These are phyloP conservation scores for Germaria angustata DNA, from an alignment of 2,888 invertebrate species.

Conservation along the genomic window DNA sequence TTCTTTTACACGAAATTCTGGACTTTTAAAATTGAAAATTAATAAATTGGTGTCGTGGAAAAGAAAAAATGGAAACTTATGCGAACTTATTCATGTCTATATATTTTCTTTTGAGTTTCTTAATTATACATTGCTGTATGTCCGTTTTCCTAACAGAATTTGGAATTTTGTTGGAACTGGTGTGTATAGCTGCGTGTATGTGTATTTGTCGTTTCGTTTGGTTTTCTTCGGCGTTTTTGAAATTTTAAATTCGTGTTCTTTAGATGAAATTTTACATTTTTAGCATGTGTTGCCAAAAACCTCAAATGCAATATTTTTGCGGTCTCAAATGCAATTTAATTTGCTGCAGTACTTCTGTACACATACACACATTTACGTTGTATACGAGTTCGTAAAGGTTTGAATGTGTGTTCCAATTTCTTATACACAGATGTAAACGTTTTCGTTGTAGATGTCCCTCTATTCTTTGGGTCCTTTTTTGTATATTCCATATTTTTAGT, in stretches of 20 bases:
- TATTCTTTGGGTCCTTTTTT: background rate
- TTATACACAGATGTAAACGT: constrained; percentile 30
- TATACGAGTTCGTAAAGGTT: background rate
- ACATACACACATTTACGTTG: background rate
- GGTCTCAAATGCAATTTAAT: constrained; percentile 66
- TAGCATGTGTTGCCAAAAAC: constrained; percentile 66
- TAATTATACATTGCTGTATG: constrained; percentile 4
- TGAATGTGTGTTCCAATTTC: constrained; percentile 20
- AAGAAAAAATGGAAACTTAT: background rate
- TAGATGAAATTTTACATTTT: constrained; percentile 54
- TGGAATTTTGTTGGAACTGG: background rate
- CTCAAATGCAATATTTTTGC: constrained; percentile 67
- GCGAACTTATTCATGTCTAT: background rate
- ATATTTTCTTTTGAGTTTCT: background rate
- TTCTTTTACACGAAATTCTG: no score
- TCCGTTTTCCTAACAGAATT: background rate
- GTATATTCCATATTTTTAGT: background rate
- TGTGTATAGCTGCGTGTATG: background rate
- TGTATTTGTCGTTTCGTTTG: background rate
- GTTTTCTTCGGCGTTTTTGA: constrained; percentile 42
- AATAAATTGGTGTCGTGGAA: no score
- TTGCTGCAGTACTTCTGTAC: constrained; percentile 60
- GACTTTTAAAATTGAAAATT: no score
- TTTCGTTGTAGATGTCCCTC: constrained; percentile 36
- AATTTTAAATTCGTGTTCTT: constrained; percentile 53